phyloP scores from a whole-genome alignment of 2,888 invertebrate genomes.

The Noctua comes region DNA sequence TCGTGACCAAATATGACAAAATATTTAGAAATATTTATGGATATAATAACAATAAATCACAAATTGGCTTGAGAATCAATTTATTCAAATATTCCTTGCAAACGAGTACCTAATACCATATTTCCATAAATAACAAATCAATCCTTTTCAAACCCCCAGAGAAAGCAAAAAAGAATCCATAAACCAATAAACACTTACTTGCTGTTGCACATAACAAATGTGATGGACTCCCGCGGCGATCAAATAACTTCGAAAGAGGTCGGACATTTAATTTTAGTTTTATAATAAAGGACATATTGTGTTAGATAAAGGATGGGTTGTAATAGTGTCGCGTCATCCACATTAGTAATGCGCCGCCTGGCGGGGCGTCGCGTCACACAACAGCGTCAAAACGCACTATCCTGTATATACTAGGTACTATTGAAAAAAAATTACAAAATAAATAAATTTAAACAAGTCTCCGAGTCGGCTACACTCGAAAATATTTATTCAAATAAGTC shows the following conservation, averaged over 20 bases:
- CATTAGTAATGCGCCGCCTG: constrained; percentile 84
- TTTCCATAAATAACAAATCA: constrained; percentile 78
- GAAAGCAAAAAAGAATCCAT: constrained; percentile 78
- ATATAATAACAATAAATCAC: constrained; percentile 45
- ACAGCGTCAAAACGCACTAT: constrained; percentile 67
- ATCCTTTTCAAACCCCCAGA: constrained; percentile 76
- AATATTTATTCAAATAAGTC: constrained; percentile 90
- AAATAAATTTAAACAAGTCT: constrained; percentile 82
- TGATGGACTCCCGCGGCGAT: constrained; percentile 86
- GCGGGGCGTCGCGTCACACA: constrained; percentile 82
- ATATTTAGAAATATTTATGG: constrained; percentile 27
- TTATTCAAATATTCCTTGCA: constrained; percentile 64
- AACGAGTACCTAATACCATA: constrained; percentile 66
- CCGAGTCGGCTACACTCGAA: constrained; percentile 80
- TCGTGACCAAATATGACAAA: constrained; percentile 31
- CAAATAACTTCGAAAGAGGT: constrained; percentile 85
- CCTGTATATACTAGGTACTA: constrained; percentile 66
- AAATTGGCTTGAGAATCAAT: constrained; percentile 57
- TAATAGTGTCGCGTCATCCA: constrained; percentile 89
- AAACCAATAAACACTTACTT: constrained; percentile 86
- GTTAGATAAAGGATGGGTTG: constrained; percentile 88
- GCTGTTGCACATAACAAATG: constrained; percentile 79
- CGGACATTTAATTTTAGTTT: constrained; percentile 87
- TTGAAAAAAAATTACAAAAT: constrained; percentile 81
- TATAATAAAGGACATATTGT: constrained; percentile 89